Evolutionary conservation across 2,113 vertebrate genomes (phyloP).

Genomic region (Tetrao urogallus): DNA sequence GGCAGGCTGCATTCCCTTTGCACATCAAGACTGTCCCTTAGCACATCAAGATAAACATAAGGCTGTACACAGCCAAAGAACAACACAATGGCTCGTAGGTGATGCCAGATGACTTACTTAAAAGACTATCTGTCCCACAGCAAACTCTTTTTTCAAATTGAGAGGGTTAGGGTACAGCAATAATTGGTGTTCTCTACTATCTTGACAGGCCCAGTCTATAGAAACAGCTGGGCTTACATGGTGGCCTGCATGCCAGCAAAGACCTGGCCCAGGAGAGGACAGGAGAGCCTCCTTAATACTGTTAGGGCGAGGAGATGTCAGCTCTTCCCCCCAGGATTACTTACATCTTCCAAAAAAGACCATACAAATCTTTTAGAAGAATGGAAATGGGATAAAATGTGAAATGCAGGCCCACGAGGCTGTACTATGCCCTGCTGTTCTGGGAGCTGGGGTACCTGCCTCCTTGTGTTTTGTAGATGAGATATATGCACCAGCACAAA

Average conservation of each 20-base stretch:
- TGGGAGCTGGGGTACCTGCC: background rate
- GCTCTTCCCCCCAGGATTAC: background rate
- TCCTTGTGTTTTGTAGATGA: background rate
- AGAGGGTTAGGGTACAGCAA: background rate
- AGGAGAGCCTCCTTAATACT: background rate
- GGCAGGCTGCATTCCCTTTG: background rate
- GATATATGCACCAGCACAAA: background rate
- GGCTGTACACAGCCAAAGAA: background rate
- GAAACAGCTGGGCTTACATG: background rate
- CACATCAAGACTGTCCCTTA: background rate
- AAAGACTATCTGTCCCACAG: background rate
- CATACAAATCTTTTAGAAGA: slow-evolving; percentile 18
- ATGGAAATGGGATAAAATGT: background rate
- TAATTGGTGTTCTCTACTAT: background rate
- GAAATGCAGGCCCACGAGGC: background rate
- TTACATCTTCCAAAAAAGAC: background rate
- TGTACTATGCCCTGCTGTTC: background rate
- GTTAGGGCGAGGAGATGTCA: background rate
- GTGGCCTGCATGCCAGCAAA: background rate
- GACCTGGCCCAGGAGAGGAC: background rate
- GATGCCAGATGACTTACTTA: background rate
- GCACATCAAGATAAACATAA: background rate
- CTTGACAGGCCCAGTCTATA: background rate
- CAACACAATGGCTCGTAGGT: background rate
- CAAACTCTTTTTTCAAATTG: background rate